Evolutionary conservation across 2,888 invertebrate genomes (phyloP).

Genomic region (Amiota minor): DNA sequence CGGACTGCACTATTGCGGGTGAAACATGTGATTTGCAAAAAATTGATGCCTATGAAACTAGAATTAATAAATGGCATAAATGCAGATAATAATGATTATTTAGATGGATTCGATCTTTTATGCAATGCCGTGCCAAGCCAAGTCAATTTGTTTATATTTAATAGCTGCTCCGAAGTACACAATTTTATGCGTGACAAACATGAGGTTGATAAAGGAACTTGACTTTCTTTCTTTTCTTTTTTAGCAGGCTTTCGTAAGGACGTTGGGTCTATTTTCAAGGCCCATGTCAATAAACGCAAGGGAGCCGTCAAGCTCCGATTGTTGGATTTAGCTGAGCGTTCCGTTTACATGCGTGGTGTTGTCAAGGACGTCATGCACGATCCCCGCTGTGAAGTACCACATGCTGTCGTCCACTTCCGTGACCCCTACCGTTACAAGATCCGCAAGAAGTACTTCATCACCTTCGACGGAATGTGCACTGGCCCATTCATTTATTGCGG

Average conservation of each 20-base stretch:
- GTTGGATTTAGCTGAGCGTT: conserved; percentile 96
- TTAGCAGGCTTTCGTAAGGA: conserved; percentile 86
- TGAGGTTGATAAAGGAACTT: no score
- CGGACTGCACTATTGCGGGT: no score
- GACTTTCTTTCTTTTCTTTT: conserved; percentile 71
- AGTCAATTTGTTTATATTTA: no score
- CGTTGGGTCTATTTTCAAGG: conserved; percentile 98
- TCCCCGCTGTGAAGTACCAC: conserved; percentile 98
- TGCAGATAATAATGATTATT: no score
- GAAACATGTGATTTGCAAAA: no score
- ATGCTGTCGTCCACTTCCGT: conserved; percentile 97
- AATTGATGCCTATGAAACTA: no score
- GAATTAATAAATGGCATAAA: no score
- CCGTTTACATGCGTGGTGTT: conserved; percentile 99
- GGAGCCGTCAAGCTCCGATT: conserved; percentile 97
- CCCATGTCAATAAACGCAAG: conserved; percentile 98
- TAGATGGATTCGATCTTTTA: no score
- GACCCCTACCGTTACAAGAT: conserved; percentile 99
- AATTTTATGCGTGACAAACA: no score
- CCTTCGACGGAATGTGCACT: conserved; percentile 99
- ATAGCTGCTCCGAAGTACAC: no score
- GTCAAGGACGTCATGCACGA: conserved; percentile 99
- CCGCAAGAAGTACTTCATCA: conserved; percentile 96
- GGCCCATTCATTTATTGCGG: conserved; percentile 99
- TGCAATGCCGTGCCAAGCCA: no score